Base-by-base conservation (phyloP, 2,113 vertebrate species). In the Nannospalax galili region DNA sequence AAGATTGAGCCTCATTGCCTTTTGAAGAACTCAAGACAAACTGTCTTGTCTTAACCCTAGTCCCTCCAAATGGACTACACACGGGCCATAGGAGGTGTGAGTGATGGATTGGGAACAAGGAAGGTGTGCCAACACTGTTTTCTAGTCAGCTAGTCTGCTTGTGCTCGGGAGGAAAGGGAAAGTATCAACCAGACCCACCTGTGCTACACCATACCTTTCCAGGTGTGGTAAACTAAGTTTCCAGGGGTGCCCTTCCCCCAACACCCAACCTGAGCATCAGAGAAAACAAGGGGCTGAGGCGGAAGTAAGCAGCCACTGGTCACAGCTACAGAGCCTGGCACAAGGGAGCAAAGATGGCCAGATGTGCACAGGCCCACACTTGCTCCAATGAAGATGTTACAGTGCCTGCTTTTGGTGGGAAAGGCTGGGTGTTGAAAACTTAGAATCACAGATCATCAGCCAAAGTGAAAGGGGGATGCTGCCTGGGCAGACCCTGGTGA, bases 361-460 rank as follows among this genome's bases (percentile, higher is more conserved):
- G 35, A 67, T 40, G n/a, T 5, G 3, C 32, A 73, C 73, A 75
- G 40, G 72, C 37, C 73, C 19, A 42, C 4, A 12, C 35, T 2
- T 15, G 22, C 40, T 28, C 30, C 30, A 28, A 30, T 16, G 74
- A n/a, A 16, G 37, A n/a, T 17, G 0, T 3, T 12, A 6, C 5
- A 32, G 64, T 22, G 12, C 5, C 45, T n/a, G 2, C 32, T 32
- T 5, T 8, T 12, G 14, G 52, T 75, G 37, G 42, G 15, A 8
- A 64, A 12, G 30, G 9, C 37, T 81, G 5, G 0, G 14, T 74
- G 7, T 26, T 12, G 22, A 15, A 15, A 28, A 28, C 26, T 7
- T 42, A 22, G 19, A 8, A 67, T 67, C 3, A 0, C 15, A 28
- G 4, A 17, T 5, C 12, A 1, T 3, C 2, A 0, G 5, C 4